phyloP scores from a whole-genome alignment of 2,797 vertebrate genomes.

The Coccyzus lansbergi region DNA sequence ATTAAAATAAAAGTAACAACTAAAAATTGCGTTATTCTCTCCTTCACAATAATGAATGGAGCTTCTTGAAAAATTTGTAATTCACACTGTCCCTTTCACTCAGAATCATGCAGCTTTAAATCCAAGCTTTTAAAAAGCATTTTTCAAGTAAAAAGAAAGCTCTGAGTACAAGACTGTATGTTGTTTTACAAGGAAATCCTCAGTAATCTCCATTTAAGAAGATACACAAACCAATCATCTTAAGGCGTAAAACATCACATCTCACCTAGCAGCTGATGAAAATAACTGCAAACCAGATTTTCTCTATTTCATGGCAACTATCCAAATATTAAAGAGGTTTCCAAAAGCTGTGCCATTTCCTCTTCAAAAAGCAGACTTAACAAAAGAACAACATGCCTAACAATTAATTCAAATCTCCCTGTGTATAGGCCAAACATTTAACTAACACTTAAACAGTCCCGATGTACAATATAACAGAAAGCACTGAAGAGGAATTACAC shows the following conservation, averaged over 20 bases:
- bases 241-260: neutral
- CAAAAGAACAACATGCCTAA: neutral
- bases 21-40: neutral
- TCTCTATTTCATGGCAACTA: neutral
- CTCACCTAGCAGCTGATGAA: neutral
- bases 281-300: neutral
- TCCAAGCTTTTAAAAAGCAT: neutral
- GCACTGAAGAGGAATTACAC: neutral
- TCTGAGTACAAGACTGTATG: neutral
- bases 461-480: neutral
- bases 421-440: neutral
- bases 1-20: neutral
- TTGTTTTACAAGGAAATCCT: neutral
- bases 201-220: neutral
- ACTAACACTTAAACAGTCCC: neutral
- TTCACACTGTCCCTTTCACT: neutral
- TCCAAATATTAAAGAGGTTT: neutral
- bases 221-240: neutral
- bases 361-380: neutral
- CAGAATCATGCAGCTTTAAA: neutral
- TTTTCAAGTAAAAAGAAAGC: neutral
- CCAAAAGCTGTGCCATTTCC: neutral
- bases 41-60: neutral
- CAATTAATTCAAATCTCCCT: neutral
- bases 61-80: accelerated